Percentiles rank a stretch among this genome's conserved stretches.
phyloP scores from a whole-genome alignment of 2,797 vertebrate species.

The Melanogrammus aeglefinus region DNA sequence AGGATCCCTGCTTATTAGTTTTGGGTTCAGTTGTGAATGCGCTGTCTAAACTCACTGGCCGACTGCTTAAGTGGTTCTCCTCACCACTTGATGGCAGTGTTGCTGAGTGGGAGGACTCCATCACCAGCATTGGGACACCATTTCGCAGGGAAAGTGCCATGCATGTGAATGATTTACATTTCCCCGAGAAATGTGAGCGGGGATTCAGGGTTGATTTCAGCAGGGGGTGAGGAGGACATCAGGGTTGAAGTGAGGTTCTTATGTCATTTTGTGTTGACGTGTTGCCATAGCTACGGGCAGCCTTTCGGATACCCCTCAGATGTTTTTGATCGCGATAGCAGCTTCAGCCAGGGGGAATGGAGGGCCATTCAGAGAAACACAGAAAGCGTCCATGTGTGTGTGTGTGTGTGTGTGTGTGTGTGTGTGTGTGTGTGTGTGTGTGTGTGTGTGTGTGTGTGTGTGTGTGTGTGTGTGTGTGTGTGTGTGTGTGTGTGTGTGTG shows the following conservation, averaged over 20 bases:
- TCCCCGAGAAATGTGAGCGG: conserved; percentile 31
- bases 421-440: conserved; percentile 2
- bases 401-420: not conserved
- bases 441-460: not conserved
- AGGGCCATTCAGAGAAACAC: not conserved
- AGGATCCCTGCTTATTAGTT: conserved; percentile 35
- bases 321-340: conserved; percentile 31
- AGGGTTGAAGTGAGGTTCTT: not conserved
- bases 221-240: not conserved
- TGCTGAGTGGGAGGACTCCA: conserved; percentile 28
- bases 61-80: not conserved
- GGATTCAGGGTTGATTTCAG: conserved; percentile 29
- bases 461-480: conserved; percentile 4
- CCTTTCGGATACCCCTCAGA: not conserved
- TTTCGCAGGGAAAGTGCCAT: conserved; percentile 47
- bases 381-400: not conserved
- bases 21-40: conserved; percentile 42
- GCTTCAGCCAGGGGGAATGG: not conserved
- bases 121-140: conserved; percentile 16
- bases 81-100: conserved; percentile 68
- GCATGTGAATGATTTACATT: conserved; percentile 50
- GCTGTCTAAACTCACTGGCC: conserved; percentile 20
- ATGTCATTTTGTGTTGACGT: conserved; percentile 38
- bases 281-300: conserved; percentile 46
- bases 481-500: not conserved